These are phyloP conservation scores for Lepidochrysops patricia DNA, from an alignment of 2,888 invertebrate genomes.

Conservation along the genomic window DNA sequence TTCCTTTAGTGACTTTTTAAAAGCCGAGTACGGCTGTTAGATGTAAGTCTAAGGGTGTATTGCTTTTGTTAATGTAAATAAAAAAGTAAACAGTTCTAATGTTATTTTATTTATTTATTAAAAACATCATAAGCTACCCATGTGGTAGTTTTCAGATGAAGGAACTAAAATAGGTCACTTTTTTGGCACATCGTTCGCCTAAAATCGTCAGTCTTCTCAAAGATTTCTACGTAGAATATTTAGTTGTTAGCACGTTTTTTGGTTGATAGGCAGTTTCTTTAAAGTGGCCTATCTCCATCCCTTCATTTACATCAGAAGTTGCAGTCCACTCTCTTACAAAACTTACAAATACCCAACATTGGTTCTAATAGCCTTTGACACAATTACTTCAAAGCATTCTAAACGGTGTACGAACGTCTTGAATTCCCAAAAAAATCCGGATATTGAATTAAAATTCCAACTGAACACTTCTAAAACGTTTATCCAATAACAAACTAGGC, in stretches of 20 bases:
- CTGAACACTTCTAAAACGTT: background rate
- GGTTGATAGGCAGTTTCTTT: background rate
- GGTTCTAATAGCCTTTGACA: background rate
- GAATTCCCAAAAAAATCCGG: background rate
- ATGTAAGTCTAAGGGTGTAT: background rate
- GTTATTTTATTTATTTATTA: slow-evolving; percentile 48
- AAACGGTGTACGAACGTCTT: background rate
- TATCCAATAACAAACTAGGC: slow-evolving; percentile 13
- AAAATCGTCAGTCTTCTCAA: background rate
- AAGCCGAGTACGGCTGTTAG: too few relatives aligned
- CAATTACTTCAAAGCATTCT: background rate
- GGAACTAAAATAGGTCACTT: slow-evolving; percentile 20
- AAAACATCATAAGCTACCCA: slow-evolving; percentile 47
- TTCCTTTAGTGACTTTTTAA: too few relatives aligned
- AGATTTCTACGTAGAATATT: background rate
- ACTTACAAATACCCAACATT: slow-evolving; percentile 12
- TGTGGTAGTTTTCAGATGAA: slow-evolving; percentile 37
- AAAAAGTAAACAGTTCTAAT: slow-evolving; percentile 19
- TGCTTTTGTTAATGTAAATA: background rate
- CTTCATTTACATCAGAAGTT: background rate
- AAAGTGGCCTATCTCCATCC: background rate
- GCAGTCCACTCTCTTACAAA: slow-evolving; percentile 8
- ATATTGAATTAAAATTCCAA: background rate
- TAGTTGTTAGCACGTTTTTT: background rate
- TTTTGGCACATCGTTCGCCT: background rate